Evolutionary conservation across 2,797 vertebrate genomes (phyloP), one percentile per base, ranked within the genome.

Genomic region (Takifugu rubripes): DNA sequence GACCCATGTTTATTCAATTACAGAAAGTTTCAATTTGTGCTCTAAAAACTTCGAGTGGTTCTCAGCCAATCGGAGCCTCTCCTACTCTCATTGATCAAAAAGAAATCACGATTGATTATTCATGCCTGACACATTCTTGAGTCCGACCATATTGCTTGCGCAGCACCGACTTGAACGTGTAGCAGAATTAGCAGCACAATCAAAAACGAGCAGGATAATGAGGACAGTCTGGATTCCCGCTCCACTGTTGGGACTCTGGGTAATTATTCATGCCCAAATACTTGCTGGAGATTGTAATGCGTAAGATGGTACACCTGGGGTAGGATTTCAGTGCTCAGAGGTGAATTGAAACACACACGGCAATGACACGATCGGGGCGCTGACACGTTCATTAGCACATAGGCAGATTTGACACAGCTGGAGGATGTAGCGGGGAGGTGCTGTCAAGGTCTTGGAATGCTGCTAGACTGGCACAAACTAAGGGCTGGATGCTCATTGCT

Each of bases 371-470:
- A 87, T 75, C 56, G 75, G 80, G 84, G 72, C 84, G 78, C 82
- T 84, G 84, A 85, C 78, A 83, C 84, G 56, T 87, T 90, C 85
- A 88, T 91, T 89, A 90, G 83, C 83, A 86, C 82, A 87, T 82
- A 85, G 83, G 83, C 85, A 82, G 84, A 88, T 87, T 84, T 87
- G 85, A 85, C 83, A 84, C 87, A 83, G 89, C 89, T 82, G 86
- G 83, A 81, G 84, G 84, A 87, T 83, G 83, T 86, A 85, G 82
- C 81, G 76, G 84, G 75, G 84, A 84, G 75, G 79, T 81, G 86
- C 84, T 88, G 89, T 90, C 90, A 92, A 89, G 88, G 86, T 90
- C 88, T 85, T 83, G 82, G 85, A 87, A 85, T 83, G 75, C 88
- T 84, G 79, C 79, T 83, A 90, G 89, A 87, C 79, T 89, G 89